These are phyloP conservation scores for Cardiocondyla obscurior DNA, from an alignment of 1,140 invertebrate species.

Conservation along the genomic window DNA sequence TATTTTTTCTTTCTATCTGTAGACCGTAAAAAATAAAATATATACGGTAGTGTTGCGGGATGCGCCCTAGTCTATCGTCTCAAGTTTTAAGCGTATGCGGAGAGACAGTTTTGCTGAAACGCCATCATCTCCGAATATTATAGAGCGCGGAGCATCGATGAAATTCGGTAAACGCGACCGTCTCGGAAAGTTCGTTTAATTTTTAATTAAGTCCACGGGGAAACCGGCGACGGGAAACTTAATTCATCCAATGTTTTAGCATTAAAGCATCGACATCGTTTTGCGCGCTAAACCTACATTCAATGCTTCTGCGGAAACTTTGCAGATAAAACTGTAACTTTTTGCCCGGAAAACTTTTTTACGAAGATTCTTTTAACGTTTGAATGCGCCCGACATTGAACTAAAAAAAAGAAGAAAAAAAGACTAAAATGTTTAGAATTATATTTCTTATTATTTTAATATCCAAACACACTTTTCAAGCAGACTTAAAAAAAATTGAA, in stretches of 20 bases:
- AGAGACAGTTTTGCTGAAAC: no score
- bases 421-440: not conserved
- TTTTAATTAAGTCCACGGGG: conserved; percentile 68
- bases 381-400: no score
- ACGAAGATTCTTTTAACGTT: not conserved
- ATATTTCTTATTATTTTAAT: not conserved
- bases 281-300: conserved; percentile 33
- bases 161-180: conserved; percentile 62
- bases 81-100: conserved; percentile 46
- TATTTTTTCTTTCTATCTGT: no score
- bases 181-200: conserved; percentile 68
- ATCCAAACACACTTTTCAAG: not conserved
- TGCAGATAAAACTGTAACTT: conserved; percentile 1
- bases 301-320: conserved; percentile 16
- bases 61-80: not conserved
- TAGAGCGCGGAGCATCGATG: conserved; percentile 49
- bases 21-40: no score
- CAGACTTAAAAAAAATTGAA: not conserved
- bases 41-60: not conserved
- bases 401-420: no score
- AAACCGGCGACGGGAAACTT: conserved; percentile 47
- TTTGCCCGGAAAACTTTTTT: not conserved
- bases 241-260: conserved; percentile 47
- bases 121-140: conserved; percentile 61
- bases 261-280: conserved; percentile 49